Base-by-base conservation (phyloP, 2,113 vertebrate species). In the Indicator maculatus region DNA sequence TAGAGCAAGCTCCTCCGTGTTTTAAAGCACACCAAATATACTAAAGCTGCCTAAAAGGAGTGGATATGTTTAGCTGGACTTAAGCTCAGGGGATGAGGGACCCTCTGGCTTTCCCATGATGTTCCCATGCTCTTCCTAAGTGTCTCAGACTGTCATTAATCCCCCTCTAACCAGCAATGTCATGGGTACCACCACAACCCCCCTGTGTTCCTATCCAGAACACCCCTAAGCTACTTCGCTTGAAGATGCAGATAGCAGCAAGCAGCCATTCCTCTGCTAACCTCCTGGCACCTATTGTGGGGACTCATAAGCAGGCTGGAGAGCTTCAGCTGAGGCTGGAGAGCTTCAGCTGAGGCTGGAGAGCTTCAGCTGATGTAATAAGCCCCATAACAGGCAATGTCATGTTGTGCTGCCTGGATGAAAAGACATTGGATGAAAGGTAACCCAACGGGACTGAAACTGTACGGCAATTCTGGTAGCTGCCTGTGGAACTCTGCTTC, bases 371-470 rank as follows among this genome's bases (percentile, higher is more conserved):
- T 36, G 36, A 36, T 65, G 53, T 7, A 65, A 26, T 6, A 83
- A 4, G 17, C 14, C n/a, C 24, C 33, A 24, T 33, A 33, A 21
- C 0, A 4, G 5, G 2, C 7, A 12, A 50, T 1, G 6, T 1
- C 1, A 2, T 27, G 59, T 8, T 38, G 65, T 60, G 55, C 84
- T 93, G 67, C n/a, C 64, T 10, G 50, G 17, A 24, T 47, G 60
- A 23, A 30, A 80, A 66, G 7, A 11, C 6, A 2, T 1, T 39
- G 56, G 45, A 24, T 59, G 64, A 45, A 31, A 64, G 12, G 21
- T 20, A 72, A 63, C 20, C 45, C 2, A 0, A 36, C 12, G 71
- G 71, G 59, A 36, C 33, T 0, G 5, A 76, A 70, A 64, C 23
- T 0, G 0, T 27, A 6, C 59, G 31, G 59, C 21, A 31, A 8